Evolutionary conservation across 2,888 invertebrate genomes (phyloP).

Genomic region (Lacanobia wlatinum): DNA sequence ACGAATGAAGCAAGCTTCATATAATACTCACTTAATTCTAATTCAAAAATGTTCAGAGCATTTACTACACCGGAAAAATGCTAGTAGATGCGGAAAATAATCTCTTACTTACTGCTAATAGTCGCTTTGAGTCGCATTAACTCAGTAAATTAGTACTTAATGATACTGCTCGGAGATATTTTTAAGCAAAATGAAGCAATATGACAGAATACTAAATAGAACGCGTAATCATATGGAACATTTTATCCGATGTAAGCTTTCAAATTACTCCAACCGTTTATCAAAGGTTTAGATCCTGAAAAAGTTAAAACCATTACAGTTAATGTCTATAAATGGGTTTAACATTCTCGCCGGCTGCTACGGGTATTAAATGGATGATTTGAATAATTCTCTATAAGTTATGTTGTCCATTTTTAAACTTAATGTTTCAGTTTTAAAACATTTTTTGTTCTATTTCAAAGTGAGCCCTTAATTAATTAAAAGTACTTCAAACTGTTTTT

Average conservation of each 20-base stretch:
- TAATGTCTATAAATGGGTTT: conserved; percentile 38
- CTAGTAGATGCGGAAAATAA: background rate
- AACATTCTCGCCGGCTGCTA: conserved; percentile 25
- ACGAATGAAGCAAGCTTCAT: background rate
- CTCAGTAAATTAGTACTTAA: conserved; percentile 13
- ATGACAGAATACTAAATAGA: conserved; percentile 1
- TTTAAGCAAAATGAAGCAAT: background rate
- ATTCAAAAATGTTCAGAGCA: background rate
- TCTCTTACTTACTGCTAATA: background rate
- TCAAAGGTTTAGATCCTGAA: conserved; percentile 22
- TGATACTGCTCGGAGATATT: conserved; percentile 9
- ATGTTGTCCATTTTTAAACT: background rate
- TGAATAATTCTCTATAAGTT: conserved; percentile 18
- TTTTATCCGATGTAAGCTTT: conserved; percentile 16
- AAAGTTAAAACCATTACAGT: conserved; percentile 34
- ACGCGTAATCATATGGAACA: background rate
- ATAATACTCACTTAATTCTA: background rate
- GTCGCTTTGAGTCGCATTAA: conserved; percentile 19
- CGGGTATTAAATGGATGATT: conserved; percentile 16
- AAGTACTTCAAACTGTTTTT: background rate
- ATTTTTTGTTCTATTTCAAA: background rate
- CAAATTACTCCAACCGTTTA: conserved; percentile 27
- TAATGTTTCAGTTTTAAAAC: background rate
- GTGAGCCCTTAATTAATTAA: background rate
- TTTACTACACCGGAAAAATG: background rate